Percentiles rank a stretch among this genome's conserved stretches.
These are phyloP conservation scores for Labia minor DNA, from an alignment of 2,888 invertebrate species.

Conservation along the genomic window DNA sequence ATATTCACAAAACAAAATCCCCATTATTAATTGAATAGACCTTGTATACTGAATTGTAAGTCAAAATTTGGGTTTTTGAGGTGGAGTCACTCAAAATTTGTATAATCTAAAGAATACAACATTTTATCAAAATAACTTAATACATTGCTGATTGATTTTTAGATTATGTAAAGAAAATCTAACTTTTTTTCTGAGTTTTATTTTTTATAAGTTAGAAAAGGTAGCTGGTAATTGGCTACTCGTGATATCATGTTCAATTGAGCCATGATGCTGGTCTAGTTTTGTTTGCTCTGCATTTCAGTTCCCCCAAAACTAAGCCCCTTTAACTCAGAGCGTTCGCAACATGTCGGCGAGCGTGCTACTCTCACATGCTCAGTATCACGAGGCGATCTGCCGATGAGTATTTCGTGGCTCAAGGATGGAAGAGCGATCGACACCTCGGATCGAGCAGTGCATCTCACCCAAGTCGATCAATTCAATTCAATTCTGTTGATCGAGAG, in stretches of 20 bases:
- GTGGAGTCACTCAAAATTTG: no score
- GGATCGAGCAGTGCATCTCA: constrained; percentile 49
- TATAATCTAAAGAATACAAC: no score
- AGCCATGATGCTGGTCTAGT: constrained; percentile 16
- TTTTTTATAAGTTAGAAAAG: no score
- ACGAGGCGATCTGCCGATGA: constrained; percentile 63
- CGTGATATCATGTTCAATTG: constrained; percentile 25
- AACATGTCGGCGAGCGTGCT: constrained; percentile 61
- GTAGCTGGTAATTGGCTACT: no score
- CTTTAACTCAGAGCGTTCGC: constrained; percentile 53
- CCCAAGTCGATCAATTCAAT: constrained; percentile 64
- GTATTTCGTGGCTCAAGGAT: constrained; percentile 67
- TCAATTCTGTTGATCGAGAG: constrained; percentile 67
- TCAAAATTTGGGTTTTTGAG: no score
- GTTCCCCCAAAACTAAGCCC: constrained; percentile 70
- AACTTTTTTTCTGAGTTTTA: no score
- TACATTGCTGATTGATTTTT: no score
- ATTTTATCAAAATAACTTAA: no score
- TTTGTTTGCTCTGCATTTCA: constrained; percentile 37
- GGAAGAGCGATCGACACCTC: constrained; percentile 51
- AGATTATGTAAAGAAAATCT: no score
- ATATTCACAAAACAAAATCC: no score
- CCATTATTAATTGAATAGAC: no score
- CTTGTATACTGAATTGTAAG: no score
- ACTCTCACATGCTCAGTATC: constrained; percentile 64